Base-by-base conservation (phyloP, 2,797 vertebrate genomes). In the Sebastiscus albofasciatus region DNA sequence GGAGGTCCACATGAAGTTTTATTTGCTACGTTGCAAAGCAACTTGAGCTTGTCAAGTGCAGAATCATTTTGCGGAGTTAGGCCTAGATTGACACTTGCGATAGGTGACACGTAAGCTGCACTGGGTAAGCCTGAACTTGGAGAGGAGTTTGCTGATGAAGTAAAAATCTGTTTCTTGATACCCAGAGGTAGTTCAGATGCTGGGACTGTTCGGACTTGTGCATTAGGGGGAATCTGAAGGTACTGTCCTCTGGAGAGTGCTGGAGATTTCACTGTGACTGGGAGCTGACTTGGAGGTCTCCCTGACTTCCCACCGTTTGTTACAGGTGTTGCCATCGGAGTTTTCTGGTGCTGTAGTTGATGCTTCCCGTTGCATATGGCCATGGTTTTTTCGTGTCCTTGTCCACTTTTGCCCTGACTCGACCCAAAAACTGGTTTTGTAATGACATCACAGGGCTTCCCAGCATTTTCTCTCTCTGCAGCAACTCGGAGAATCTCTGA, bases 341-440 rank as follows among this genome's bases (percentile, higher is more conserved):
- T 36, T 69, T 76, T n/a, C 9, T 88, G 26, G 22, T 81, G 59
- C 39, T 75, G 84, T n/a, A 62, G 68, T 27, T 71, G 75, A 12
- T 5, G 52, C 52, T 92, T 95, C 8, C 94, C 93, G 4, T 95
- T 92, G 71, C 84, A 95, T 82, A 94, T 83, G 46, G 95, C 81
- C 22, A 94, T 64, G 3, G 89, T 85, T 7, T 94, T 88, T 18
- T 16, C 36, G n/a, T 85, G 83, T 18, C n/a, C 75, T 10, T 76
- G 82, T 22, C 24, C 79, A 16, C 77, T 58, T 55, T 31, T 82
- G 34, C 67, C 26, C 29, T 10, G 67, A 54, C 42, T 75, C 4
- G 31, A 11, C 27, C 42, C 77, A 75, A 82, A 16, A 56, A 55
- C 13, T 0, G 67, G 42, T 18, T 39, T 77, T 42, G 58, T 11